Evolutionary conservation across 2,113 vertebrate genomes (phyloP), one percentile per base, ranked within the genome.

Genomic region (Cochlearius cochlearius): DNA sequence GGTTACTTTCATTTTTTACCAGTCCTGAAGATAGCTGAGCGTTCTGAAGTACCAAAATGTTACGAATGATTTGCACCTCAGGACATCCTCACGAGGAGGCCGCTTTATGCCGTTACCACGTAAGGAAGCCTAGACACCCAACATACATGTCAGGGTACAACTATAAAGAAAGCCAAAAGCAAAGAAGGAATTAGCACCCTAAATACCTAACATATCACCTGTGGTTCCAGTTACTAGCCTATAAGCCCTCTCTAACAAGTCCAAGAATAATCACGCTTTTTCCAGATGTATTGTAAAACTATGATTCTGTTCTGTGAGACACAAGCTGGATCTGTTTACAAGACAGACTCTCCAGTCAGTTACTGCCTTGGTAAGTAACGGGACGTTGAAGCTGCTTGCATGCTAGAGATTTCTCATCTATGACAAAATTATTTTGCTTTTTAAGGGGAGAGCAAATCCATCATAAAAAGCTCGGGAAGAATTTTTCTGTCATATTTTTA

Each of bases 381-480:
- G 59, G 41, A 69, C 45, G 38, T 23, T 85, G 90, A 86, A 95
- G 43, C 34, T 79, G 47, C 43, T 64, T 58, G 78, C 92, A 84
- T 71, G 10, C 36, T 77, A 60, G 38, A 82, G 71, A 90, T 56
- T 75, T 76, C 64, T 94, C 64, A 85, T 77, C 73, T 86, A 38
- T 92, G 86, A 94, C 92, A 47, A 95, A 94, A 94, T 90, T 86
- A 91, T 88, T 95, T 96, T 90, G 43, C 47, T 96, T 90, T 95
- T 64, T 41, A 83, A 91, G 15, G 25, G 30, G 26, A 94, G 36
- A 95, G 32, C 8, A 92, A 88, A 94, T 95, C 64, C 38, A 90
- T 94, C 75, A 94, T 45, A 59, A 86, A 95, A 93, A 90, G 43
- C 85, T 95, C 32, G 8, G 19, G 39, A 96, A 32, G 71, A 86